phyloP scores from a whole-genome alignment of 2,888 invertebrate species.

The Omphaloscelis lunosa region DNA sequence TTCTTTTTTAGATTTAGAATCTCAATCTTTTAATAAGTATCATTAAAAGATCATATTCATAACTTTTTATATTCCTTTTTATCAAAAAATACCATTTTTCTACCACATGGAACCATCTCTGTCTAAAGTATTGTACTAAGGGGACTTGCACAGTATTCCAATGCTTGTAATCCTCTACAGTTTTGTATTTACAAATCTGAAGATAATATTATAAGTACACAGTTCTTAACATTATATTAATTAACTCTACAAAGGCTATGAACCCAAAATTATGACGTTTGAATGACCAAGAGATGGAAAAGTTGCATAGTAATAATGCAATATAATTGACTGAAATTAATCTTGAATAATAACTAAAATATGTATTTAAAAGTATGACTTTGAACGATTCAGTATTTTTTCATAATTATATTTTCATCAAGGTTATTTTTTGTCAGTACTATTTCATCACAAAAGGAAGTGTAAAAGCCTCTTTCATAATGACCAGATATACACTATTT shows the following conservation, averaged over 20 bases:
- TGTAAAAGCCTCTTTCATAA: no score
- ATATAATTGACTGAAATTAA: constrained; percentile 38
- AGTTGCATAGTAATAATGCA: background rate
- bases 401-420: background rate
- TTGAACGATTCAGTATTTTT: constrained; percentile 25
- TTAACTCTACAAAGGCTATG: constrained; percentile 58
- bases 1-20: constrained; percentile 22
- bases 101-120: constrained; percentile 48
- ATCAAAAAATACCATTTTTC: background rate
- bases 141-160: constrained; percentile 67
- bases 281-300: constrained; percentile 26
- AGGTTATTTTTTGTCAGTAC: no score
- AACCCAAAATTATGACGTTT: constrained; percentile 34
- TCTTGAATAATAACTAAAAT: constrained; percentile 3
- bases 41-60: background rate
- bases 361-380: constrained; percentile 51
- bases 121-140: constrained; percentile 51
- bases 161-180: constrained; percentile 35
- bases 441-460: no score
- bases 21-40: constrained; percentile 26
- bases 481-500: no score
- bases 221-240: constrained; percentile 23
- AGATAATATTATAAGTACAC: constrained; percentile 22
- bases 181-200: constrained; percentile 10
- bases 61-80: background rate